Percentiles rank a stretch among this genome's conserved stretches.
phyloP scores from a whole-genome alignment of 2,797 vertebrate species.

The Gadopsis bispinosus region DNA sequence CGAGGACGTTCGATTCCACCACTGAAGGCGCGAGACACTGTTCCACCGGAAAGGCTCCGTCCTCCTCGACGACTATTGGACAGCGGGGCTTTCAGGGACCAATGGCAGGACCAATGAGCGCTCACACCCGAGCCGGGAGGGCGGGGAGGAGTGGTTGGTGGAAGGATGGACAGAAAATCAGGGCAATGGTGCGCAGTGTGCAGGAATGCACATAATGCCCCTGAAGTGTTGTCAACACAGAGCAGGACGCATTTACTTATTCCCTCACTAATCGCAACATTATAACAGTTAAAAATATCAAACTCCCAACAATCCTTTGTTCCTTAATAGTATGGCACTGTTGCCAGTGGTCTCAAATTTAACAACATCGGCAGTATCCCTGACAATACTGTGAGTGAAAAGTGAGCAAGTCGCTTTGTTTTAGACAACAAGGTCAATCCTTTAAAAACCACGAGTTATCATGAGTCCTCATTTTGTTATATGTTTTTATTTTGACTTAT shows the following conservation, averaged over 20 bases:
- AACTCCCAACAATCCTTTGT: background rate
- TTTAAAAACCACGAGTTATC: background rate
- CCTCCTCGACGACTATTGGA: constrained; percentile 76
- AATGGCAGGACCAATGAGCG: constrained; percentile 67
- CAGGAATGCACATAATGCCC: constrained; percentile 56
- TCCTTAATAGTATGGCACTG: background rate
- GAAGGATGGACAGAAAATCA: constrained; percentile 55
- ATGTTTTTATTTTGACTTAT: background rate
- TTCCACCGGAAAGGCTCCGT: constrained; percentile 71
- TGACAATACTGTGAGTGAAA: too few species aligned
- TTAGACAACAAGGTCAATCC: background rate
- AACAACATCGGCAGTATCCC: background rate
- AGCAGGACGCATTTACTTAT: constrained; percentile 40
- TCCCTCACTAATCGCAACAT: constrained; percentile 15
- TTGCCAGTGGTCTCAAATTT: background rate
- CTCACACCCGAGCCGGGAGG: background rate
- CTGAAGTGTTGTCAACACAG: constrained; percentile 66
- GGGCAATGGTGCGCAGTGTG: constrained; percentile 69
- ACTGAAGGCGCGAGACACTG: constrained; percentile 79
- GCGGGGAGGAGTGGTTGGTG: constrained; percentile 11
- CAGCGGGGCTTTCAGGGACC: constrained; percentile 37
- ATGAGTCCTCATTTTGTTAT: background rate
- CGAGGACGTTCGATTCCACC: constrained; percentile 81
- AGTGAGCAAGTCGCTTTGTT: background rate
- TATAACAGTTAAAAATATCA: constrained; percentile 11